Evolutionary conservation across 2,113 vertebrate genomes (phyloP), one percentile per base, ranked within the genome.

Genomic region (Phylloscopus trochiloides): DNA sequence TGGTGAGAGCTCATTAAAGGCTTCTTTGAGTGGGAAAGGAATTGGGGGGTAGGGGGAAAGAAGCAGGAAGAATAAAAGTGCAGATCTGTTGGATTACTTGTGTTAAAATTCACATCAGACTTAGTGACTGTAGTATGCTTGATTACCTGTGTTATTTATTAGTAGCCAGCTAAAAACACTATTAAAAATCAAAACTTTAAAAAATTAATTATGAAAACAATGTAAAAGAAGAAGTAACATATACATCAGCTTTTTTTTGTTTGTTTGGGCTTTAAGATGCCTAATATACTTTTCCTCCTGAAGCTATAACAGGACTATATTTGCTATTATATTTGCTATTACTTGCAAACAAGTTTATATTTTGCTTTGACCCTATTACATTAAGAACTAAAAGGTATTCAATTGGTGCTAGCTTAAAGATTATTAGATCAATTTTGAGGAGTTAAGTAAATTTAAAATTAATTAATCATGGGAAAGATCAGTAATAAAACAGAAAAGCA

Each of bases 1-100:
- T 77, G 34, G 13, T 72, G 57, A 91, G 55, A 86, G 32, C 54
- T 77, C 70, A 54, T 75, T 92, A 87, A 72, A 67, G 6, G 7
- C 8, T 76, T 76, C 14, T 81, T 54, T 90, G 73, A 71, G 12
- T 52, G 24, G 19, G 32, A 95, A 87, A 82, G 47, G 10, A 88
- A 52, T 14, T 32, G 6, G 2, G 2, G 3, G 3, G 1, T 4
- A 66, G 24, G 6, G 11, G 3, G 2, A 57, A 65, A 57, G 12
- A 9, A 42, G 16, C 1, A 12, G 5, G 10, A 12, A 42, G 20
- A 65, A 61, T 24, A 62, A 67, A 90, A 43, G 13, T 51, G 12
- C 9, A 80, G 50, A 80, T 59, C 66, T 88, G 19, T 15, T 63
- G 55, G 20, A 50, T 77, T 47, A 52, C 17, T 47, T 51, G 10